Conservation (phyloP, 2,113 vertebrate genomes). For the Antennarius striatus region DNA sequence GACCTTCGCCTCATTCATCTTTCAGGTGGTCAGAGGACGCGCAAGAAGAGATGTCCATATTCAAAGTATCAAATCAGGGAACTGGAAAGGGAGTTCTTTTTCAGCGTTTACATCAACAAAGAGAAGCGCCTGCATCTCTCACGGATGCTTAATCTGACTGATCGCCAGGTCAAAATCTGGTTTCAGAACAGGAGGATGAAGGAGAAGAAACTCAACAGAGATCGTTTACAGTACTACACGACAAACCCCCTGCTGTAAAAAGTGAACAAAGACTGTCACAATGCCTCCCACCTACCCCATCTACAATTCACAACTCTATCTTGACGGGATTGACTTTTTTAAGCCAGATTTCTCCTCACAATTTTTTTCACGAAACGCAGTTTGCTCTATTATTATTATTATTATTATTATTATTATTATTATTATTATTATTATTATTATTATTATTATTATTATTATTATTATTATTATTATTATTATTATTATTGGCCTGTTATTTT, state of each 20-base stretch:
- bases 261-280: slow-evolving; percentile 55
- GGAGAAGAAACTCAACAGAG: slow-evolving; percentile 99
- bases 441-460: slow-evolving; percentile 69
- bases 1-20: slow-evolving; percentile 43
- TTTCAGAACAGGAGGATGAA: slow-evolving; percentile 99
- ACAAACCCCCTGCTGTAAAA: slow-evolving; percentile 94
- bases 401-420: slow-evolving; percentile 68
- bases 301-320: slow-evolving; percentile 28
- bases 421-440: slow-evolving; percentile 46
- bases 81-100: slow-evolving; percentile 98
- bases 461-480: slow-evolving; percentile 55
- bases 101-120: slow-evolving; percentile 99
- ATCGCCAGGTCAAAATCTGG: slow-evolving; percentile 99
- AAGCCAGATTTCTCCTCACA: slow-evolving; percentile 49
- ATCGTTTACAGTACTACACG: slow-evolving; percentile 98
- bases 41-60: slow-evolving; percentile 98
- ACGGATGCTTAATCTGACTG: slow-evolving; percentile 96
- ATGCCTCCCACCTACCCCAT: not conserved
- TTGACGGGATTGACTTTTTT: slow-evolving; percentile 40
- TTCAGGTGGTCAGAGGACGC: slow-evolving; percentile 93
- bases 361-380: slow-evolving; percentile 37
- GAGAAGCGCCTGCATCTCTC: slow-evolving; percentile 97
- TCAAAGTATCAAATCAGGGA: slow-evolving; percentile 98
- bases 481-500: slow-evolving; percentile 26
- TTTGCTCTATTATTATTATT: slow-evolving; percentile 54